A percentile compares a stretch with the other conserved stretches of the same genome.
Conservation (phyloP, 2,113 vertebrate species). For the Fregata magnificens region DNA sequence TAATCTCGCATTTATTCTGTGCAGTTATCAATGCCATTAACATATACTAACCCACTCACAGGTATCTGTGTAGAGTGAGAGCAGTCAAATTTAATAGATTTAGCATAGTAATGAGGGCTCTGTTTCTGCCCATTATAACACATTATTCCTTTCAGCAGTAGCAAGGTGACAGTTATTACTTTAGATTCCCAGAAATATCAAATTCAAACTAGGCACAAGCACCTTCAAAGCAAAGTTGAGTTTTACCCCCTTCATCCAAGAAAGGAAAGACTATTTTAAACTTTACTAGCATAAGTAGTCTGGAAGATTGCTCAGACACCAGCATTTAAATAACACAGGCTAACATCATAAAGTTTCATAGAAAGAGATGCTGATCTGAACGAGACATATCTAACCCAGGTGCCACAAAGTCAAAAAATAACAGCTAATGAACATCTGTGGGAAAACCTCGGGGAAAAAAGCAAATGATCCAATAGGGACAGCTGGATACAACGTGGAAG, state of each 20-base stretch:
- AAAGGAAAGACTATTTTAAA: neutral
- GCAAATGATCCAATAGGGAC: neutral
- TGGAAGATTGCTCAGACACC: neutral
- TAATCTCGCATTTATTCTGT: neutral
- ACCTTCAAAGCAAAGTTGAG: neutral
- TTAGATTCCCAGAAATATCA: neutral
- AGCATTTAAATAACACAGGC: neutral
- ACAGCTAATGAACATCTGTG: neutral
- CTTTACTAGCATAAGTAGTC: neutral
- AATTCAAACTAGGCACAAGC: neutral
- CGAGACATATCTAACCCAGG: neutral
- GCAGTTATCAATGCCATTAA: neutral
- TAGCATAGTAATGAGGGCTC: neutral
- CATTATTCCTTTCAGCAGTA: neutral
- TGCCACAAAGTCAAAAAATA: neutral
- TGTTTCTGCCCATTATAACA: neutral
- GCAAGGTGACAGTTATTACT: neutral
- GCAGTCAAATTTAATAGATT: neutral
- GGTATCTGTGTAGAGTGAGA: neutral
- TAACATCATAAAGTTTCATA: neutral
- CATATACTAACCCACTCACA: neutral
- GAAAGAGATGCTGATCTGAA: neutral
- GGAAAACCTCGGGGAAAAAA: neutral
- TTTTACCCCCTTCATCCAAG: neutral
- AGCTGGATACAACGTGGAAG: neutral